phyloP scores from a whole-genome alignment of 2,113 vertebrate species.

The Raja brachyura region DNA sequence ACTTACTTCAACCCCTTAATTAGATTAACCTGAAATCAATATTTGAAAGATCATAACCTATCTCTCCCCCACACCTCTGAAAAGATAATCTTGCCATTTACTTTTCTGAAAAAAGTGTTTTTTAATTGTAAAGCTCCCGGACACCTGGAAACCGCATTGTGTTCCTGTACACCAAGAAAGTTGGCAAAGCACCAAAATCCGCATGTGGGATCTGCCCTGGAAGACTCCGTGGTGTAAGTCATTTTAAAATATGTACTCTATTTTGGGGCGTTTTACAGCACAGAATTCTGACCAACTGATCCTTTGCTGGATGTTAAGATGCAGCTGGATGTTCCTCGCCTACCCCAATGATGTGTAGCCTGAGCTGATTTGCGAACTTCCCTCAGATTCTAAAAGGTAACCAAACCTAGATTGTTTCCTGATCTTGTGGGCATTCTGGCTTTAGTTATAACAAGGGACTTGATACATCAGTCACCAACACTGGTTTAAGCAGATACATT shows the following conservation, averaged over 20 bases:
- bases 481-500: no score
- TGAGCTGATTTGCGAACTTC: background rate
- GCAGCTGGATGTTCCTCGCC: background rate
- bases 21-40: no score
- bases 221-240: slow-evolving; percentile 86
- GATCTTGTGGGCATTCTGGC: background rate
- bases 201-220: slow-evolving; percentile 93
- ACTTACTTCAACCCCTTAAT: background rate
- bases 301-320: background rate
- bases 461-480: background rate
- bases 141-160: slow-evolving; percentile 96
- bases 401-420: background rate
- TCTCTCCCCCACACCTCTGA: no score
- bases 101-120: background rate
- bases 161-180: slow-evolving; percentile 97
- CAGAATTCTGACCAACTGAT: background rate
- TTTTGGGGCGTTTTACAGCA: background rate
- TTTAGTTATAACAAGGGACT: background rate
- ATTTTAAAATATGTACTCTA: background rate
- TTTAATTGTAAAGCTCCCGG: slow-evolving; percentile 66
- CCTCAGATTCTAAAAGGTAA: background rate
- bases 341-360: background rate
- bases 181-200: slow-evolving; percentile 93
- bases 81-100: background rate
- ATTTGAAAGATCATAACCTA: no score